Evolutionary conservation across 2,888 invertebrate genomes (phyloP).

Genomic region (Eupithecia centaureata): DNA sequence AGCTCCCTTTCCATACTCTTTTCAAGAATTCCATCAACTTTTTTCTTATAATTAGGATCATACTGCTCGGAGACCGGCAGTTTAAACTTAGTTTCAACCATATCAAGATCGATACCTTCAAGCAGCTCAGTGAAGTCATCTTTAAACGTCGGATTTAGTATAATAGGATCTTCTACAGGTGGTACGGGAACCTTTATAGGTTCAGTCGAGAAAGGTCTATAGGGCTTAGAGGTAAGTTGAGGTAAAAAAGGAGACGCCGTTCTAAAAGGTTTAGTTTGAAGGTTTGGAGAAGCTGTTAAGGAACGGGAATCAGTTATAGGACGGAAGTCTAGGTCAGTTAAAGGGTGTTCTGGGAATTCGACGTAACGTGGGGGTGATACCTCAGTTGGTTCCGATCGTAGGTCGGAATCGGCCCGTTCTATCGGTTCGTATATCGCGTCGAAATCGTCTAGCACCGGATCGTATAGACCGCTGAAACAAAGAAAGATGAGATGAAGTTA

Average conservation of each 20-base stretch:
- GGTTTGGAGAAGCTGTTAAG: conserved; percentile 62
- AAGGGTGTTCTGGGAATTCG: conserved; percentile 50
- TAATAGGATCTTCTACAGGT: conserved; percentile 70
- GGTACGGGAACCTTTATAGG: conserved; percentile 58
- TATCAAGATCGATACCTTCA: conserved; percentile 47
- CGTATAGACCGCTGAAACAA: conserved; percentile 74
- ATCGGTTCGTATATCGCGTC: conserved; percentile 68
- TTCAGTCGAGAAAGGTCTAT: conserved; percentile 70
- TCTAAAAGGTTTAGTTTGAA: conserved; percentile 63
- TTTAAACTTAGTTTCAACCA: conserved; percentile 61
- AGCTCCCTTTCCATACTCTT: conserved; percentile 32
- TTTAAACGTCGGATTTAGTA: conserved; percentile 65
- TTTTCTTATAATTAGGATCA: conserved; percentile 60
- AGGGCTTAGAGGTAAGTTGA: conserved; percentile 53
- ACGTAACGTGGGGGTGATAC: conserved; percentile 52
- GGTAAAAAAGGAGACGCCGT: conserved; percentile 61
- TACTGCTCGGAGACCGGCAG: conserved; percentile 72
- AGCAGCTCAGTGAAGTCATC: conserved; percentile 58
- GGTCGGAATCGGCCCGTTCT: conserved; percentile 73
- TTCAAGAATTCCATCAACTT: conserved; percentile 31
- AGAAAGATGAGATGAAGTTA: conserved; percentile 30
- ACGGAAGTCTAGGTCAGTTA: conserved; percentile 35
- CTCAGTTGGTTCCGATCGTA: conserved; percentile 71
- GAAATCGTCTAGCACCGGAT: conserved; percentile 73
- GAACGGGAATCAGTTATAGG: conserved; percentile 52